phyloP scores from a whole-genome alignment of 2,797 vertebrate genomes.

The Taenioides sp. region DNA sequence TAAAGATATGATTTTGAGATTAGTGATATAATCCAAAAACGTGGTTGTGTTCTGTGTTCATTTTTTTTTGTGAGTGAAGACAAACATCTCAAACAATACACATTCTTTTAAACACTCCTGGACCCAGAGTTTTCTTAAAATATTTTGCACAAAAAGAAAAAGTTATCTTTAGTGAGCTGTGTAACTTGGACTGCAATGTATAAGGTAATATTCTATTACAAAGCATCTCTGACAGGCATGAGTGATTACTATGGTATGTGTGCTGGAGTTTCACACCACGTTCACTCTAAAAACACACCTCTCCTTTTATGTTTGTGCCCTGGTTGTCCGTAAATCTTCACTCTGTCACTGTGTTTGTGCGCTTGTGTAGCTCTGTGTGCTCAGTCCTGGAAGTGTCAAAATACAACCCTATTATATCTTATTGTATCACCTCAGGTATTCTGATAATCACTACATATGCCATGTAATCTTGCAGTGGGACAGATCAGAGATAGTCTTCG shows the following conservation, averaged over 20 bases:
- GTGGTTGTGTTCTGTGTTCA: no score
- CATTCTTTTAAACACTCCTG: no score
- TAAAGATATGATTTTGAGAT: no score
- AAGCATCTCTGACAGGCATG: constrained; percentile 35
- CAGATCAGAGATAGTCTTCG: constrained; percentile 17
- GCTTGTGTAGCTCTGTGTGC: constrained; percentile 5
- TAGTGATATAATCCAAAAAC: no score
- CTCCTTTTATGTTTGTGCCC: constrained; percentile 56
- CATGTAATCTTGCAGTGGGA: constrained; percentile 4
- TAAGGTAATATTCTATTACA: not conserved
- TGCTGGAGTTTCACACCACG: constrained; percentile 65
- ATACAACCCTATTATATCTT: not conserved
- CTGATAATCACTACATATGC: constrained; percentile 1
- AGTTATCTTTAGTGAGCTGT: not conserved
- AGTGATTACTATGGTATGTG: constrained; percentile 59
- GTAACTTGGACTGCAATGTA: not conserved
- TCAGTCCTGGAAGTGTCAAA: constrained; percentile 37
- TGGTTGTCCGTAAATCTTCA: constrained; percentile 45
- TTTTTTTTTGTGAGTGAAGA: no score
- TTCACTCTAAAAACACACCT: constrained; percentile 61
- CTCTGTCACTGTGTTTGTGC: constrained; percentile 42
- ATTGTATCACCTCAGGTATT: not conserved
- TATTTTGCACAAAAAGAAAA: not conserved
- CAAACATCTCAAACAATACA: no score
- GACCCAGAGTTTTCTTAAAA: not conserved